phyloP scores from a whole-genome alignment of 2,888 invertebrate species.

The Netelia fuscicornis region DNA sequence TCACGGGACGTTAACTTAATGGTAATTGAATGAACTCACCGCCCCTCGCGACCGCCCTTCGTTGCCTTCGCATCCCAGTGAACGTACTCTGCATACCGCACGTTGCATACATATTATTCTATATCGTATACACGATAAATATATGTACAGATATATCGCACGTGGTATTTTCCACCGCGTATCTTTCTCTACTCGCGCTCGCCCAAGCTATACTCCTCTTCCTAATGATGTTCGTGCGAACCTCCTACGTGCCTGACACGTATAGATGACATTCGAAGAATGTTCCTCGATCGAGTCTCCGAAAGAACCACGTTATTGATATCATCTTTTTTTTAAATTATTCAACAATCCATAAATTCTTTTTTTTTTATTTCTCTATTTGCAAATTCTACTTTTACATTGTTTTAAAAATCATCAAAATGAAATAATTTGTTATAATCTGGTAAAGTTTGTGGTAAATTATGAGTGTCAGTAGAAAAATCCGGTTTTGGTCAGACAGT shows the following conservation, averaged over 20 bases:
- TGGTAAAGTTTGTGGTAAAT: too few species aligned
- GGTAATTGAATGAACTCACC: conserved; percentile 62
- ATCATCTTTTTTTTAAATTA: not conserved
- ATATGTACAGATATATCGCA: not conserved
- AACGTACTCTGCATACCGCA: conserved; percentile 30
- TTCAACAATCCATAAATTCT: not conserved
- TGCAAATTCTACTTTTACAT: too few species aligned
- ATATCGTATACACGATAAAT: not conserved
- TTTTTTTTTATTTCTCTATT: not conserved
- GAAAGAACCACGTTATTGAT: not conserved
- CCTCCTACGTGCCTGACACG: not conserved
- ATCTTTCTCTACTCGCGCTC: not conserved
- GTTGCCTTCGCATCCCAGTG: conserved; percentile 47
- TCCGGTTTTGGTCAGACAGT: conserved; percentile 18
- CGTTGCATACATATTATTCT: not conserved
- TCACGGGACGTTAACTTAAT: conserved; percentile 67
- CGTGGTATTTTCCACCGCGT: conserved; percentile 18
- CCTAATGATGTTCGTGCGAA: not conserved
- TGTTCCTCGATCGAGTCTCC: too few species aligned
- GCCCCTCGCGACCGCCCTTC: conserved; percentile 26
- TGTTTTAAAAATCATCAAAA: too few species aligned
- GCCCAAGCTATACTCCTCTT: not conserved
- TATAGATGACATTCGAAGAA: not conserved
- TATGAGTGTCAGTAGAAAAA: conserved; percentile 28
- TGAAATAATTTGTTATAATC: too few species aligned